phyloP scores from a whole-genome alignment of 1,140 invertebrate genomes.

The Drosophila nasuta region DNA sequence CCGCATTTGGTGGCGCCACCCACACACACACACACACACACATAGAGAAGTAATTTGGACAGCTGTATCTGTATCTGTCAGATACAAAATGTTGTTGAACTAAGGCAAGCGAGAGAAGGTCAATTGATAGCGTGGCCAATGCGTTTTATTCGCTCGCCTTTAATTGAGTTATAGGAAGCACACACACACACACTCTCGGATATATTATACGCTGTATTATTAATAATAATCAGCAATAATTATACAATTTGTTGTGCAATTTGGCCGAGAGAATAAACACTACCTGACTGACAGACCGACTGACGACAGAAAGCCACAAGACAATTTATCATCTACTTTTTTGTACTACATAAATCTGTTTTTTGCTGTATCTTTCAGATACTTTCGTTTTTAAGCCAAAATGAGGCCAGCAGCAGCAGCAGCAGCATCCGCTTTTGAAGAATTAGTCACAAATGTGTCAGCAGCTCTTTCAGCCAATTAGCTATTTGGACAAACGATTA shows the following conservation, averaged over 20 bases:
- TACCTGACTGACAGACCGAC: neutral
- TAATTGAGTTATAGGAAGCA: slow-evolving; percentile 49
- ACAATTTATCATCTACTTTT: slow-evolving; percentile 46
- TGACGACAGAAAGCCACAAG: slow-evolving; percentile 4
- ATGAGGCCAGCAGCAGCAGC: slow-evolving; percentile 35
- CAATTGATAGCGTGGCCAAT: slow-evolving; percentile 42
- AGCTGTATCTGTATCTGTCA: slow-evolving; percentile 36
- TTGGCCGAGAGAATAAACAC: slow-evolving; percentile 11
- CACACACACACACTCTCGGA: neutral
- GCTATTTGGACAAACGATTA: slow-evolving; percentile 34
- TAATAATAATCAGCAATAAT: slow-evolving; percentile 32
- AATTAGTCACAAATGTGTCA: slow-evolving; percentile 56
- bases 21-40: slow-evolving; percentile 49
- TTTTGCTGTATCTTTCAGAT: slow-evolving; percentile 26
- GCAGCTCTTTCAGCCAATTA: slow-evolving; percentile 26
- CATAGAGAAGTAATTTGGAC: slow-evolving; percentile 7
- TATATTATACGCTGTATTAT: neutral
- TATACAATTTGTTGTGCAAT: slow-evolving; percentile 50
- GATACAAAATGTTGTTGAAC: slow-evolving; percentile 51
- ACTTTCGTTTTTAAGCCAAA: slow-evolving; percentile 39
- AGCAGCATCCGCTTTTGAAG: slow-evolving; percentile 27
- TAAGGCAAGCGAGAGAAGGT: slow-evolving; percentile 43
- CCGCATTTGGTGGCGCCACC: slow-evolving; percentile 54
- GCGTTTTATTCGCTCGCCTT: slow-evolving; percentile 31
- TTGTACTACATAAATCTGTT: slow-evolving; percentile 17